These are phyloP conservation scores for Zosterops hypoxanthus DNA, from an alignment of 2,113 vertebrate genomes.

Conservation along the genomic window DNA sequence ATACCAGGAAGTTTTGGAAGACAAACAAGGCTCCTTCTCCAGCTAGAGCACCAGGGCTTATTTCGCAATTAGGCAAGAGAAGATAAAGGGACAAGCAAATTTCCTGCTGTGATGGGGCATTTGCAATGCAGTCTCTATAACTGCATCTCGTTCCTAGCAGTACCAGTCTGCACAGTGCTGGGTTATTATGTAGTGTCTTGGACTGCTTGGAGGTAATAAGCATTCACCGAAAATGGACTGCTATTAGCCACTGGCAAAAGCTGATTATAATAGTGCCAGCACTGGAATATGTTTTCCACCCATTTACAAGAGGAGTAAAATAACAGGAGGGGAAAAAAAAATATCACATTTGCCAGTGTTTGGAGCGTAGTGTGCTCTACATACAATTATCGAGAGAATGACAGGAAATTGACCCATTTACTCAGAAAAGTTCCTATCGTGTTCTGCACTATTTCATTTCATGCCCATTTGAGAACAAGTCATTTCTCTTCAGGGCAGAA, in stretches of 20 bases:
- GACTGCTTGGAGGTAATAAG: conserved; percentile 65
- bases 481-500: conserved; percentile 66
- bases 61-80: conserved; percentile 42
- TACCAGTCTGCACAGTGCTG: conserved; percentile 43
- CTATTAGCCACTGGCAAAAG: conserved; percentile 68
- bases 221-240: conserved; percentile 64
- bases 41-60: background rate
- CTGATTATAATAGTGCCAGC: conserved; percentile 64
- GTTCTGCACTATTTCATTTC: conserved; percentile 66
- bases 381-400: conserved; percentile 69
- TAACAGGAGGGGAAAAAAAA: background rate
- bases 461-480: conserved; percentile 70
- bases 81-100: conserved; percentile 50
- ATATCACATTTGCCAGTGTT: conserved; percentile 5
- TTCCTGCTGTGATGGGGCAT: conserved; percentile 50
- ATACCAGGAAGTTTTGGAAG: conserved; percentile 4
- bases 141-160: conserved; percentile 39
- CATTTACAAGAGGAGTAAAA: conserved; percentile 66
- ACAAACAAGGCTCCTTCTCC: background rate
- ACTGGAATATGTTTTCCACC: conserved; percentile 60
- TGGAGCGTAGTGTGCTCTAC: conserved; percentile 4
- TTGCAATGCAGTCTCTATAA: conserved; percentile 4
- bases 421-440: conserved; percentile 53
- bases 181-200: conserved; percentile 63
- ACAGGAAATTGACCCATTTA: conserved; percentile 70